Evolutionary conservation across 2,888 invertebrate species (phyloP).

Genomic region (Erynnis tages): DNA sequence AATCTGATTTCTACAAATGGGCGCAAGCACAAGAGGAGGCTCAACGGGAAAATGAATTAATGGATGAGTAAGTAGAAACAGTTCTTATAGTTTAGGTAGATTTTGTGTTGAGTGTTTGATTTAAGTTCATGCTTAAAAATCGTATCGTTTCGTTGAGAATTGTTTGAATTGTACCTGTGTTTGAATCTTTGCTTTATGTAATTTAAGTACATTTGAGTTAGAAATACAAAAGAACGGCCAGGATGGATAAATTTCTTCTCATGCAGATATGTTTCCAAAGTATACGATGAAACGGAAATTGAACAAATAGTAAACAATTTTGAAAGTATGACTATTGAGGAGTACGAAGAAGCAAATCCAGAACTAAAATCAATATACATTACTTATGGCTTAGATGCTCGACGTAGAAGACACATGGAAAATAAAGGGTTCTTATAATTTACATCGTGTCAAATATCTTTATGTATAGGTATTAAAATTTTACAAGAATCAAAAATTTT

Average conservation of each 20-base stretch:
- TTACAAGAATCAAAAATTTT: too few species aligned
- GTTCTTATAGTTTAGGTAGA: too few species aligned
- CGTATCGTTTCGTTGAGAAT: too few species aligned
- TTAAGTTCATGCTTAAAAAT: too few species aligned
- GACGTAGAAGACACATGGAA: conserved; percentile 51
- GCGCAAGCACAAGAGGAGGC: conserved; percentile 58
- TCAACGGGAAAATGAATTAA: conserved; percentile 51
- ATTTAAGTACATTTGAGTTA: too few species aligned
- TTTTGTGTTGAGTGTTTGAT: too few species aligned
- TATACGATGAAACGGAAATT: conserved; percentile 60
- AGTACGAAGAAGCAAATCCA: conserved; percentile 53
- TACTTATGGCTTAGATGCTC: conserved; percentile 53
- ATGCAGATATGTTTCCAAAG: conserved; percentile 47
- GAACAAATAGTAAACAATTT: conserved; percentile 49
- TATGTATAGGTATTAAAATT: too few species aligned
- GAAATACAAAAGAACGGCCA: too few species aligned
- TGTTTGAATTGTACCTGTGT: too few species aligned
- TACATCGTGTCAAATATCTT: background rate
- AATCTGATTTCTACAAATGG: conserved; percentile 67
- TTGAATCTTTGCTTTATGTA: too few species aligned
- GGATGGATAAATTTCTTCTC: too few species aligned
- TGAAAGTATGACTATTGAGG: conserved; percentile 61
- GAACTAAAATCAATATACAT: conserved; percentile 63
- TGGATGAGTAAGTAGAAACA: conserved; percentile 62
- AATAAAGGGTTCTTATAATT: conserved; percentile 34